Percentiles rank a stretch among this genome's conserved stretches.
Evolutionary conservation across 30 jellyfish, hydroid and myxozoan species (phyloP).

Genomic region (Morbakka virulenta): DNA sequence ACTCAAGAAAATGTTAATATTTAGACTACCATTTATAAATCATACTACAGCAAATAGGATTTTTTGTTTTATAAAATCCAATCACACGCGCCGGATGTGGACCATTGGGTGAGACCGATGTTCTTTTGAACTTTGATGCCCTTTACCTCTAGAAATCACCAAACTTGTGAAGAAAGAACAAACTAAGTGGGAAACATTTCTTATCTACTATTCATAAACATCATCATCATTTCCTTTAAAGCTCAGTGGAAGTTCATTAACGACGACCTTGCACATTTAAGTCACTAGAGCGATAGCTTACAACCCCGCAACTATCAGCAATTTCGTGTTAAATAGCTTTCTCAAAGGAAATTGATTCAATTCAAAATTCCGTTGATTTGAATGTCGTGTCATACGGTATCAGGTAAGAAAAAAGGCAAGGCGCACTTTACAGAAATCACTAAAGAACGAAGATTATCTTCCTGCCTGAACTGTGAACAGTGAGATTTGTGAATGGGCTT

Average conservation of each 20-base stretch:
- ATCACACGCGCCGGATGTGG: neutral
- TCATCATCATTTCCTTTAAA: neutral
- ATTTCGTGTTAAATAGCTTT: neutral
- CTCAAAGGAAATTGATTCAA: neutral
- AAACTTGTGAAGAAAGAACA: neutral
- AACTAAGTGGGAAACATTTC: neutral
- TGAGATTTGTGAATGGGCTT: neutral
- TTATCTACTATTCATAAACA: neutral
- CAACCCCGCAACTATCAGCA: neutral
- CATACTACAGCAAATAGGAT: too few species aligned
- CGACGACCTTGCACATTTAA: neutral
- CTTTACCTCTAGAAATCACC: neutral
- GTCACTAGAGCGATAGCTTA: neutral
- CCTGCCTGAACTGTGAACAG: neutral
- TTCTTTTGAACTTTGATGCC: neutral
- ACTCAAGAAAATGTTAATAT: too few species aligned
- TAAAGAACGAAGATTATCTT: too few species aligned
- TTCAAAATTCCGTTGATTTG: neutral
- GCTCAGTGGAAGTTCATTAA: neutral
- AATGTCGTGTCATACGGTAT: neutral
- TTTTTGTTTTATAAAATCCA: too few species aligned
- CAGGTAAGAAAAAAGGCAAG: neutral
- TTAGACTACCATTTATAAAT: too few species aligned
- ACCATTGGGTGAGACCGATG: neutral
- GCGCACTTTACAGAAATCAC: neutral